Conservation (phyloP, 2,113 vertebrate genomes). For the Microcebus griseorufus region DNA sequence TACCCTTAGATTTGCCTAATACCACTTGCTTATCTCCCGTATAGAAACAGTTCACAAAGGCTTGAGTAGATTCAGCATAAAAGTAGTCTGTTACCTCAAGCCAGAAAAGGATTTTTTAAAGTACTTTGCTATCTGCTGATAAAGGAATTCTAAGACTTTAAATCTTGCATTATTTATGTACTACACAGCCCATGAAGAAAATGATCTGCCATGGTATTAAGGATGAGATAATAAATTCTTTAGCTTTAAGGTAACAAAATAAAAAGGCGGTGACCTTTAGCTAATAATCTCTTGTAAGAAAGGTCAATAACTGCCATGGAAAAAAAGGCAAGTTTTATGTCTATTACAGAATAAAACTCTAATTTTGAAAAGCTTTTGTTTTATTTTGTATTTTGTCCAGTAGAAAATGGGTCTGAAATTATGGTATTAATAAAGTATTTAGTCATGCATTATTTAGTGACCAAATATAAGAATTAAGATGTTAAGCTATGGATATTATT, state of each 20-base stretch:
- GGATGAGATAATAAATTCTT: constrained; percentile 74
- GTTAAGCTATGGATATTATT: neutral
- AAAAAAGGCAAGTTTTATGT: constrained; percentile 52
- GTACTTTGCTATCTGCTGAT: constrained; percentile 78
- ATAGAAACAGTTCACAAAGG: constrained; percentile 61
- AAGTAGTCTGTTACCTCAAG: constrained; percentile 66
- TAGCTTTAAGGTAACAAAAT: constrained; percentile 72
- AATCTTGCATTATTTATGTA: constrained; percentile 79
- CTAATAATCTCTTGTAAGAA: constrained; percentile 70
- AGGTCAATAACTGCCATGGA: constrained; percentile 56
- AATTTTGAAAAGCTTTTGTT: constrained; percentile 52
- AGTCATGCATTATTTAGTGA: neutral
- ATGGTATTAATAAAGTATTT: neutral
- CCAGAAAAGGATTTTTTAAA: constrained; percentile 75
- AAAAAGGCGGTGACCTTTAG: constrained; percentile 47
- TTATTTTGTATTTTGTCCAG: constrained; percentile 56
- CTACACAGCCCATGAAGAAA: constrained; percentile 70
- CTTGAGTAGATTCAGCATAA: constrained; percentile 68
- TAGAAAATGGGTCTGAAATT: neutral
- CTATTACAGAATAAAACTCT: constrained; percentile 49
- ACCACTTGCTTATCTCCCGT: neutral
- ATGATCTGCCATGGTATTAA: constrained; percentile 71
- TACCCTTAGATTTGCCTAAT: neutral
- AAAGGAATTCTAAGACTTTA: constrained; percentile 79
- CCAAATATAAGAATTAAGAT: neutral